These are phyloP conservation scores for Microtus montanus DNA, from an alignment of 2,113 vertebrate species.

Conservation along the genomic window DNA sequence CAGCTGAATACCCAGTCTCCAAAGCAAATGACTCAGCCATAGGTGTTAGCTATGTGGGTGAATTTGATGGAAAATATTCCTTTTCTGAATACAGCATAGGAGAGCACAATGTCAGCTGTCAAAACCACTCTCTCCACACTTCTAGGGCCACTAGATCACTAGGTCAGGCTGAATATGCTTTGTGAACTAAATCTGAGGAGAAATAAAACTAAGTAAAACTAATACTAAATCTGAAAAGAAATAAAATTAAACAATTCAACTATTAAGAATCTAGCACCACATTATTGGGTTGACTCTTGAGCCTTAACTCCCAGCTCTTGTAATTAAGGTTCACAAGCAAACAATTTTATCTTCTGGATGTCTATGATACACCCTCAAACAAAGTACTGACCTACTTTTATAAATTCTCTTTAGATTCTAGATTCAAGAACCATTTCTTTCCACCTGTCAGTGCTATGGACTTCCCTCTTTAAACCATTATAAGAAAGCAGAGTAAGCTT, in stretches of 20 bases:
- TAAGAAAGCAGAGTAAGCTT: background rate
- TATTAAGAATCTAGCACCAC: background rate
- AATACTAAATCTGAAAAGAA: background rate
- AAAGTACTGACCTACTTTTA: background rate
- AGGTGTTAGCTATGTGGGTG: background rate
- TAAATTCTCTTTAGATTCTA: background rate
- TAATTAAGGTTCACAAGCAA: background rate
- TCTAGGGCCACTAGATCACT: background rate
- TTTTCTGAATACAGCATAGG: background rate
- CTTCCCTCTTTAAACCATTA: background rate
- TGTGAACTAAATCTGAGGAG: background rate
- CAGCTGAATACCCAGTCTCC: background rate
- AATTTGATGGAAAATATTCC: background rate
- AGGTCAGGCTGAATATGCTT: background rate
- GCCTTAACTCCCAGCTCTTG: background rate
- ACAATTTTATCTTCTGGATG: background rate
- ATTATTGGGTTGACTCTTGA: background rate
- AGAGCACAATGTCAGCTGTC: background rate
- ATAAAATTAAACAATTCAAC: background rate
- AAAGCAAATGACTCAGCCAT: background rate
- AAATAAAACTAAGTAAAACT: conserved; percentile 40
- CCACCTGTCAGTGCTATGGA: too few species aligned
- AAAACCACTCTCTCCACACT: background rate
- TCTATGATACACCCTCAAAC: background rate
- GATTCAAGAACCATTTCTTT: background rate